Conservation (phyloP, 2,888 invertebrate genomes). For the Coleophora flavipennella region DNA sequence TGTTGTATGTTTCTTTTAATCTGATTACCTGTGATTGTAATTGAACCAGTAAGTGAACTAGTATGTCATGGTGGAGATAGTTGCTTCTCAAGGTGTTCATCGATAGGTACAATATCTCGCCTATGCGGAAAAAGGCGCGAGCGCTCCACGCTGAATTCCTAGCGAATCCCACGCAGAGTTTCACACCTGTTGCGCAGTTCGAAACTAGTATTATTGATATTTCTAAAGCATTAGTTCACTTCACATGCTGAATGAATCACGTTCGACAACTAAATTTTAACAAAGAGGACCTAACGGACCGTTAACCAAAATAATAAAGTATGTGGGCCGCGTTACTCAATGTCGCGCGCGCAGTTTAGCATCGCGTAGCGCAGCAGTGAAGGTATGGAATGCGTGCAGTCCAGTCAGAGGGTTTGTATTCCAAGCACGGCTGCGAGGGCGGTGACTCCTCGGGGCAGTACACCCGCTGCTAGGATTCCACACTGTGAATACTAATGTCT, state of each 20-base stretch:
- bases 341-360: constrained; percentile 40
- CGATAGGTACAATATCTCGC: constrained; percentile 12
- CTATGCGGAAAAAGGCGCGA: constrained; percentile 23
- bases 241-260: not conserved
- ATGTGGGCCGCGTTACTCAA: constrained; percentile 54
- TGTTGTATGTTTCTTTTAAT: constrained; percentile 1
- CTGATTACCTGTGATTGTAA: constrained; percentile 4
- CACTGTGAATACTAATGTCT: constrained; percentile 59
- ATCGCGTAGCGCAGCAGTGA: constrained; percentile 40
- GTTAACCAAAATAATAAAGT: constrained; percentile 41
- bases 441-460: constrained; percentile 62
- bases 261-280: not conserved
- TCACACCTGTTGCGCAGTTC: constrained; percentile 34
- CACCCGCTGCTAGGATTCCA: constrained; percentile 47
- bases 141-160: constrained; percentile 22
- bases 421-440: constrained; percentile 54
- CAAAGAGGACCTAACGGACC: constrained; percentile 48
- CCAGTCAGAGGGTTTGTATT: constrained; percentile 45
- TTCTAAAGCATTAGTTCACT: not conserved
- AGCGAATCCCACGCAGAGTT: constrained; percentile 28
- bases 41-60: constrained; percentile 13
- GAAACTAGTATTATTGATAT: constrained; percentile 4
- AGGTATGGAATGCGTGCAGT: constrained; percentile 44
- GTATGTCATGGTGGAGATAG: constrained; percentile 8
- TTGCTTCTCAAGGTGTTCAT: constrained; percentile 14